phyloP scores from a whole-genome alignment of 2,888 invertebrate genomes.

The Euplagia quadripunctaria region DNA sequence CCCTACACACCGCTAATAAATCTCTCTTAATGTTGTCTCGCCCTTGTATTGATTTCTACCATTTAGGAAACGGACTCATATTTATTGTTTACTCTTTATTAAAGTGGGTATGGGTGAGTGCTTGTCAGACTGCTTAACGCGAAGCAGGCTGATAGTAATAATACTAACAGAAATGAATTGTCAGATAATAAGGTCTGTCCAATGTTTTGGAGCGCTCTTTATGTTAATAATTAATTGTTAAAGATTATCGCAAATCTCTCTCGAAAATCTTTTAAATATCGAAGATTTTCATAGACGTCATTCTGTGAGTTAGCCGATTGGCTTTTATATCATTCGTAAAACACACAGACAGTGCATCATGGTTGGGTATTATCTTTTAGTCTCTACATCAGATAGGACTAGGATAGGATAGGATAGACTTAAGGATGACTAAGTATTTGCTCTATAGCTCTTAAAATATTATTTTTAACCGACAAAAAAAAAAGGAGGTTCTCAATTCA shows the following conservation, averaged over 20 bases:
- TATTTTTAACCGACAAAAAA: too few relatives aligned
- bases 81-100: background rate
- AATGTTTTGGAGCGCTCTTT: too few relatives aligned
- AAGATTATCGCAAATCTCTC: too few relatives aligned
- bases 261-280: background rate
- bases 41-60: slow-evolving; percentile 79
- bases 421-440: too few relatives aligned
- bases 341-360: background rate
- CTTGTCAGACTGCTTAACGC: background rate
- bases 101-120: background rate
- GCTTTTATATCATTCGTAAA: background rate
- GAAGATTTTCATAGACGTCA: background rate
- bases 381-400: background rate
- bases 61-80: slow-evolving; percentile 58
- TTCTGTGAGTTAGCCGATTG: background rate
- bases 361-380: background rate
- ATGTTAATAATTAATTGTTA: too few relatives aligned
- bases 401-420: too few relatives aligned
- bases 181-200: background rate
- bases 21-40: slow-evolving; percentile 77
- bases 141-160: background rate
- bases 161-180: background rate
- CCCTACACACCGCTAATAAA: slow-evolving; percentile 75
- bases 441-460: too few relatives aligned
- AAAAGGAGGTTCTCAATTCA: too few relatives aligned